Percentiles rank a stretch among this genome's conserved stretches.
Conservation (phyloP, 2,113 vertebrate genomes). For the Anarhynchus alexandrinus region DNA sequence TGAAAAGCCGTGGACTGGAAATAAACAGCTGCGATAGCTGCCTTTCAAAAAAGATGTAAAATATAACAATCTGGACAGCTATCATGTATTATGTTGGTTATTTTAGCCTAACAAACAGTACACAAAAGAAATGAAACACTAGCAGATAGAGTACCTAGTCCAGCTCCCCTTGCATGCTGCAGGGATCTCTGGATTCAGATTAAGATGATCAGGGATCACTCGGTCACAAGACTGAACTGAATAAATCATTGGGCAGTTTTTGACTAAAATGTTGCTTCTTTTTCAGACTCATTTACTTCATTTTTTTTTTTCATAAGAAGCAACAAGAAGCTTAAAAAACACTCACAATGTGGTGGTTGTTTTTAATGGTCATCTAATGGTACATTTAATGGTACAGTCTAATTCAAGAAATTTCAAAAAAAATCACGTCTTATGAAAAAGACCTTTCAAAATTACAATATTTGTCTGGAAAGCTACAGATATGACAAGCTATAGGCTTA, state of each 20-base stretch:
- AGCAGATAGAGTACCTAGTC: neutral
- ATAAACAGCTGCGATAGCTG: conserved; percentile 29
- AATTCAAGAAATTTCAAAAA: neutral
- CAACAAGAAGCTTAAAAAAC: neutral
- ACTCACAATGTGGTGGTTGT: neutral
- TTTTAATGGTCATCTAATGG: neutral
- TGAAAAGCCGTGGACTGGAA: conserved; percentile 34
- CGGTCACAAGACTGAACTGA: neutral
- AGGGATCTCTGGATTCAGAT: neutral
- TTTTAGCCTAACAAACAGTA: neutral
- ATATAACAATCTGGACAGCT: conserved; percentile 17
- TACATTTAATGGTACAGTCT: no score
- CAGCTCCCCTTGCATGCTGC: neutral
- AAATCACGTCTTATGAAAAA: neutral
- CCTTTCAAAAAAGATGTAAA: conserved; percentile 10
- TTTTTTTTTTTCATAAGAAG: neutral
- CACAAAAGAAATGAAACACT: neutral
- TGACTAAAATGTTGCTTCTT: neutral
- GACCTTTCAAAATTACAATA: neutral
- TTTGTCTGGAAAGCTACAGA: neutral
- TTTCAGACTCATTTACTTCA: neutral
- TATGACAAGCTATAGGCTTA: neutral
- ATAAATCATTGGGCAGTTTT: neutral
- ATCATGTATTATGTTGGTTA: neutral
- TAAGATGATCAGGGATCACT: neutral